Conservation (phyloP, 2,797 vertebrate species). For the Pseudochromis fuscus region DNA sequence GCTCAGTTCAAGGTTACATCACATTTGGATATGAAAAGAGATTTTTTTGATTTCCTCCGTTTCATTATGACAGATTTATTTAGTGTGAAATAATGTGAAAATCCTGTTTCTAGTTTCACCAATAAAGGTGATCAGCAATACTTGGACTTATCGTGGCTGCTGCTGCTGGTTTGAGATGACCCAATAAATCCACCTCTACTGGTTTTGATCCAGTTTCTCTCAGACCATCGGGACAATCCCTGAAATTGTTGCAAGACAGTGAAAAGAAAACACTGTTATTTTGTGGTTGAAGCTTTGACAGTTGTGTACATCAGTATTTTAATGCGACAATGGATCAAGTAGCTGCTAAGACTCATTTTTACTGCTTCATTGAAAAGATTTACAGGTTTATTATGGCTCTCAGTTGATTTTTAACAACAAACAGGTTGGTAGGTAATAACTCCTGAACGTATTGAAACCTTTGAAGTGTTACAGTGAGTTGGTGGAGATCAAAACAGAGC, state of each 20-base stretch:
- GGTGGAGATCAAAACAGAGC: neutral
- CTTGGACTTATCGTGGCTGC: neutral
- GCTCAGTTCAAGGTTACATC: neutral
- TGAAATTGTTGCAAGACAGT: neutral
- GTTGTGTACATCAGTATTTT: neutral
- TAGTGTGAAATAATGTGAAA: neutral
- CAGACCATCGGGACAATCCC: neutral
- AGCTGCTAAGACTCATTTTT: too few species aligned
- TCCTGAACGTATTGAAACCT: too few species aligned
- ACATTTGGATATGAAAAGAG: neutral
- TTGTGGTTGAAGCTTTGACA: neutral
- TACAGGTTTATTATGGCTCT: neutral
- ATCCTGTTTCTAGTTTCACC: neutral
- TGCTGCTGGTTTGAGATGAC: neutral
- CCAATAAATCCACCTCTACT: neutral
- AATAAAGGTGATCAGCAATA: neutral
- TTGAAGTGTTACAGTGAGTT: too few species aligned
- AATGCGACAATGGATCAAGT: neutral
- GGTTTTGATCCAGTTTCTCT: too few species aligned
- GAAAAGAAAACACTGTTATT: neutral
- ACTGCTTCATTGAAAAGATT: constrained; percentile 5
- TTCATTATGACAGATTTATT: neutral
- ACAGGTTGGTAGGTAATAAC: too few species aligned
- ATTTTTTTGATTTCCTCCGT: neutral
- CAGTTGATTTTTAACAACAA: too few species aligned